Conservation (phyloP, 2,888 invertebrate genomes). For the Sphaerophoria rueppellii region DNA sequence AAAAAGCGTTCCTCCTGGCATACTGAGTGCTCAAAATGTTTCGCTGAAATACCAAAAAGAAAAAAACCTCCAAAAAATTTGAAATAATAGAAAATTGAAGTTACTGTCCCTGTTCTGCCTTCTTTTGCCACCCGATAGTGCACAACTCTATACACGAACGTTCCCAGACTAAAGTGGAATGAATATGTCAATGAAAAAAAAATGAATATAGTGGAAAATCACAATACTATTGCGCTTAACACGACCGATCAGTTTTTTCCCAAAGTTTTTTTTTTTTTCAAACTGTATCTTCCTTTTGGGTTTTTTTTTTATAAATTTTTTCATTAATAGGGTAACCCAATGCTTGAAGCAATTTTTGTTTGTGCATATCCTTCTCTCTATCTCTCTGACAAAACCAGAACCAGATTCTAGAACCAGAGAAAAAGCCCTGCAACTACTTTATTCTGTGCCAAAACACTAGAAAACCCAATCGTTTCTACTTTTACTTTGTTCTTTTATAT, state of each 20-base stretch:
- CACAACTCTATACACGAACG: background rate
- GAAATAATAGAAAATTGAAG: conserved; percentile 28
- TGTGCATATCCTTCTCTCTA: conserved; percentile 22
- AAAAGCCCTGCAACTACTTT: background rate
- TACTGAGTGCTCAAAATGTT: conserved; percentile 22
- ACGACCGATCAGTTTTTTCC: conserved; percentile 45
- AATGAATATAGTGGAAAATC: conserved; percentile 1
- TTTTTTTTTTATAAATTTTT: conserved; percentile 14
- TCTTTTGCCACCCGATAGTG: background rate
- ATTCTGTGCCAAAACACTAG: background rate
- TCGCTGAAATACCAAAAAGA: background rate
- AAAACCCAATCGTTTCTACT: conserved; percentile 29
- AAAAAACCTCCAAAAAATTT: conserved; percentile 19
- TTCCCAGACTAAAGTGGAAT: conserved; percentile 6
- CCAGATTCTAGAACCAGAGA: no score
- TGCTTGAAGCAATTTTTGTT: conserved; percentile 30
- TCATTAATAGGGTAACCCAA: conserved; percentile 54
- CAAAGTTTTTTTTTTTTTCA: conserved; percentile 12
- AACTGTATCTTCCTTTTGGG: conserved; percentile 16
- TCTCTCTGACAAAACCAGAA: conserved; percentile 8
- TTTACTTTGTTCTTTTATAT: conserved; percentile 38
- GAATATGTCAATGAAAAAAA: background rate
- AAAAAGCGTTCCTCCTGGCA: background rate
- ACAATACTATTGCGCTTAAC: conserved; percentile 36
- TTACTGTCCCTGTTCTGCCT: conserved; percentile 22